These are phyloP conservation scores for Pseudochaenichthys georgianus DNA, from an alignment of 2,797 vertebrate genomes.

Conservation along the genomic window DNA sequence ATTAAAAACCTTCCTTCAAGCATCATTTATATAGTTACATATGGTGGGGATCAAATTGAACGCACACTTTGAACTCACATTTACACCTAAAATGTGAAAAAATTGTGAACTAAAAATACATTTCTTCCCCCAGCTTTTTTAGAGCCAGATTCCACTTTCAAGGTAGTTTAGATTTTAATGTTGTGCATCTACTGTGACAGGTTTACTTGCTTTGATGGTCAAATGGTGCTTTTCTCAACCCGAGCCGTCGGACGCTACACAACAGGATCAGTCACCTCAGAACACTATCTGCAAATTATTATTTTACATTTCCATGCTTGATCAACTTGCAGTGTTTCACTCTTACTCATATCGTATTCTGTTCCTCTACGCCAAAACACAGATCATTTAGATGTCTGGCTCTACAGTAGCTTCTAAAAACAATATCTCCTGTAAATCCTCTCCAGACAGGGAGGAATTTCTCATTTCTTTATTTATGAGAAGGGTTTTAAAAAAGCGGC, in stretches of 20 bases:
- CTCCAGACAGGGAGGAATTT: slow-evolving; percentile 57
- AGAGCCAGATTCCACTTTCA: no score
- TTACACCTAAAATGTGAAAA: no score
- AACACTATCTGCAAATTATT: background rate
- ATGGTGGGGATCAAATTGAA: no score
- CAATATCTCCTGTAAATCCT: background rate
- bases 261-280: slow-evolving; percentile 16
- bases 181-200: no score
- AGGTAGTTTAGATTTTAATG: no score
- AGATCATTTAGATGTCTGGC: background rate
- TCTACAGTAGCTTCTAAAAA: background rate
- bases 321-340: background rate
- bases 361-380: background rate
- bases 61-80: no score
- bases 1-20: no score
- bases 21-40: no score
- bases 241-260: slow-evolving; percentile 4
- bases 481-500: slow-evolving; percentile 7
- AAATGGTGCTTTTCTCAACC: no score
- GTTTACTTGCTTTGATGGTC: no score
- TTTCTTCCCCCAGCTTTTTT: no score
- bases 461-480: slow-evolving; percentile 44
- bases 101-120: no score
- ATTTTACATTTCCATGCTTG: background rate
- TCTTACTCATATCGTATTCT: background rate